Conservation (phyloP, 1,140 invertebrate genomes). For the Aphaenogaster rudis region DNA sequence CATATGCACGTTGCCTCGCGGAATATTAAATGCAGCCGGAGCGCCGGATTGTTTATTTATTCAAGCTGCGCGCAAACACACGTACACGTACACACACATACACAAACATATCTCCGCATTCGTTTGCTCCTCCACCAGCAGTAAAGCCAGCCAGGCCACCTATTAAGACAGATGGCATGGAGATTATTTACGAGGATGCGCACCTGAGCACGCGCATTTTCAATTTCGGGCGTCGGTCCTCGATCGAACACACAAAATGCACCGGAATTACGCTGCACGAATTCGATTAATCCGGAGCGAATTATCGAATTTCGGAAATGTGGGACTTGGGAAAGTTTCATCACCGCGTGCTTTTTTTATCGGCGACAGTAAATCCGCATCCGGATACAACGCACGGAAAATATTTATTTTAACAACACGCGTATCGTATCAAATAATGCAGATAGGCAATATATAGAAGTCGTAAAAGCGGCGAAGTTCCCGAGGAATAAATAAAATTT, state of each 20-base stretch:
- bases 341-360: background rate
- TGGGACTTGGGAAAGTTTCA: constrained; percentile 9
- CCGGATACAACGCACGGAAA: background rate
- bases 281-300: constrained; percentile 12
- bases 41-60: constrained; percentile 61
- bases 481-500: constrained; percentile 21
- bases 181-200: constrained; percentile 54
- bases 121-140: background rate
- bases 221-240: constrained; percentile 17
- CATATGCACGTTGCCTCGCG: constrained; percentile 51
- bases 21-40: constrained; percentile 56
- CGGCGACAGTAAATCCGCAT: background rate
- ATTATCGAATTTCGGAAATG: constrained; percentile 14
- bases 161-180: constrained; percentile 59
- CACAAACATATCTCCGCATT: background rate
- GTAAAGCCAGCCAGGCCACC: constrained; percentile 20
- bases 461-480: constrained; percentile 28
- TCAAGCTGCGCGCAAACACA: constrained; percentile 50
- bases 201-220: constrained; percentile 56
- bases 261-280: background rate
- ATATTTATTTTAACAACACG: constrained; percentile 15
- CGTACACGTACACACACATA: background rate
- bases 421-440: background rate
- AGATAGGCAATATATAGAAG: background rate
- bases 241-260: constrained; percentile 26